Evolutionary conservation across 2,113 vertebrate species (phyloP), one percentile per base, ranked within the genome.

Genomic region (Lichenostomus cassidix): DNA sequence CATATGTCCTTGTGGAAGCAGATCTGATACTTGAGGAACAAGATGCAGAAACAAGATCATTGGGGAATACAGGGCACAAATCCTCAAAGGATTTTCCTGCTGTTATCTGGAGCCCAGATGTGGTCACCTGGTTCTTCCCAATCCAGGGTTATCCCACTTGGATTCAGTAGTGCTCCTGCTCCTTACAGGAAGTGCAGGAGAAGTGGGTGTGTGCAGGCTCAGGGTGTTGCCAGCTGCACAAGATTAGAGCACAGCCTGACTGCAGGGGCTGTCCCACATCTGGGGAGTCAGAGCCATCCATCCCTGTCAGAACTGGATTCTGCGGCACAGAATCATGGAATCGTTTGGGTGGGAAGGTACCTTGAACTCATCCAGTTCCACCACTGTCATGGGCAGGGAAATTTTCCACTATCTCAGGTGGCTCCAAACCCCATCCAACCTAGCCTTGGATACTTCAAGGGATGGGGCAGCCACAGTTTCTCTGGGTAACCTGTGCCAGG

Each of bases 351-450:
- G 28, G 12, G 33, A 50, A 52, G 29, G 25, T 49, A n/a, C 35
- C 23, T 39, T 46, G 52, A 60, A 39, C 28, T 63, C 35, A 35
- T 35, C 21, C 11, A 7, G 27, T 58, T 7, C 42, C 12, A 19
- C 12, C 19, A 22, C 27, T 60, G 27, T 5, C 29, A 6, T 31
- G 41, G 28, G 29, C n/a, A 71, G n/a, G 41, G 20, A 41, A 25
- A 31, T 10, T 25, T 79, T 49, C 35, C 58, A 27, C 24, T 49
- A 2, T 1, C 35, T 11, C 4, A 15, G 14, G 41, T 1, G 22
- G 35, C 9, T 50, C 35, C 15, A 56, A 42, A 7, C 20, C 12
- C 11, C 1, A 0, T 47, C 24, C 24, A 47, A 0, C 29, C n/a
- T 79, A 65, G 16, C 49, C 9, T 42, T 15, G 58, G 42, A 15